Conservation (phyloP, 2,888 invertebrate species). For the Pelosia muscerda region DNA sequence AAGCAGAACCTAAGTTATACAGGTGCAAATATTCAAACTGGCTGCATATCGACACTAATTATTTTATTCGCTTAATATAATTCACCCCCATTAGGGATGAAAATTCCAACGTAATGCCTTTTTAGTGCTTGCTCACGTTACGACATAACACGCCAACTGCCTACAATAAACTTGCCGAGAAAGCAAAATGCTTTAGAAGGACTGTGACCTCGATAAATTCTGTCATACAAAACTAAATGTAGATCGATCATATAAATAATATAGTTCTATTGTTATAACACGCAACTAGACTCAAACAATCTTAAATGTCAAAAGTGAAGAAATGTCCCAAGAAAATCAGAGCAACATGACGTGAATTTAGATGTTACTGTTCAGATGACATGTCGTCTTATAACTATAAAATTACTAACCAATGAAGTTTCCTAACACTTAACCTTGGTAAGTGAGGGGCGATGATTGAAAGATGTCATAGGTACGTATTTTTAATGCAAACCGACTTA, state of each 20-base stretch:
- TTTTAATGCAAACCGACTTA: neutral
- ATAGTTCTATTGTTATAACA: neutral
- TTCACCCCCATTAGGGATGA: no score
- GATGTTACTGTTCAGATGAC: slow-evolving; percentile 25
- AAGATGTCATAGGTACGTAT: slow-evolving; percentile 18
- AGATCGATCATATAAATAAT: neutral
- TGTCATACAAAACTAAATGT: neutral
- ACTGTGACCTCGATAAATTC: neutral
- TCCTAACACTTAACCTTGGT: slow-evolving; percentile 39
- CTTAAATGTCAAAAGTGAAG: slow-evolving; percentile 17
- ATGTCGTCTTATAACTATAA: slow-evolving; percentile 23
- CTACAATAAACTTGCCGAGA: neutral
- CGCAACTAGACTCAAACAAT: neutral
- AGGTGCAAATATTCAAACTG: neutral
- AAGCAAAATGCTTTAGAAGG: neutral
- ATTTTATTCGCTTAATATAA: neutral
- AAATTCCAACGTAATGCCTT: neutral
- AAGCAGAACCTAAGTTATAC: no score
- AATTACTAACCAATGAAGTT: slow-evolving; percentile 42
- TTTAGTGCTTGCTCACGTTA: neutral
- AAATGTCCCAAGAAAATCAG: slow-evolving; percentile 10
- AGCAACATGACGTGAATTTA: slow-evolving; percentile 16
- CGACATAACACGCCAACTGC: neutral
- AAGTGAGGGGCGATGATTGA: slow-evolving; percentile 47
- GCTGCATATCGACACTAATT: neutral